Conservation (phyloP, 1,140 invertebrate genomes). For the Lucilia cuprina region DNA sequence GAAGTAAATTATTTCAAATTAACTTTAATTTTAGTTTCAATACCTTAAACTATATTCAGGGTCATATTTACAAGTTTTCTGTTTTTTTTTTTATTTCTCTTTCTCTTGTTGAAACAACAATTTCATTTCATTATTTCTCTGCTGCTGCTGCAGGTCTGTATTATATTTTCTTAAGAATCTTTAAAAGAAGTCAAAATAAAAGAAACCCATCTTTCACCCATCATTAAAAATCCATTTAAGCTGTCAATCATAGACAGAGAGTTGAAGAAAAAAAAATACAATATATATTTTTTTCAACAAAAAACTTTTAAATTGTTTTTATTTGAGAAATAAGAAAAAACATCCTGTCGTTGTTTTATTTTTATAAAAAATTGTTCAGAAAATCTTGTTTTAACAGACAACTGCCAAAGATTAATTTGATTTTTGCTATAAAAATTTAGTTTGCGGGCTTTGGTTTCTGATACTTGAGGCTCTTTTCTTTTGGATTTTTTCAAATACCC, state of each 20-base stretch:
- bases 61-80: not conserved
- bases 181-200: not conserved
- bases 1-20: slow-evolving; percentile 5
- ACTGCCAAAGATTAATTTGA: slow-evolving; percentile 17
- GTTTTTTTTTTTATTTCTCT: not conserved
- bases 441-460: not conserved
- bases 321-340: not conserved
- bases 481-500: too few relatives aligned
- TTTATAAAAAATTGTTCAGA: not conserved
- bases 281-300: not conserved
- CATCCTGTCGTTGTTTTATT: not conserved
- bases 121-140: too few relatives aligned
- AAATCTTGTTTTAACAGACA: slow-evolving; percentile 2
- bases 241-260: slow-evolving; percentile 31
- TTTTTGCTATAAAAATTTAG: not conserved
- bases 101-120: not conserved
- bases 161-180: not conserved
- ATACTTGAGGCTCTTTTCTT: not conserved
- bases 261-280: not conserved
- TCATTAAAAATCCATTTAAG: slow-evolving; percentile 36
- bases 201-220: not conserved
- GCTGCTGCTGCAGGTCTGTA: not conserved
- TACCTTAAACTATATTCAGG: not conserved
- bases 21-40: not conserved
- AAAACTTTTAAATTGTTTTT: not conserved